phyloP scores from a whole-genome alignment of 2,888 invertebrate species.

The Oscheius myriophilus region DNA sequence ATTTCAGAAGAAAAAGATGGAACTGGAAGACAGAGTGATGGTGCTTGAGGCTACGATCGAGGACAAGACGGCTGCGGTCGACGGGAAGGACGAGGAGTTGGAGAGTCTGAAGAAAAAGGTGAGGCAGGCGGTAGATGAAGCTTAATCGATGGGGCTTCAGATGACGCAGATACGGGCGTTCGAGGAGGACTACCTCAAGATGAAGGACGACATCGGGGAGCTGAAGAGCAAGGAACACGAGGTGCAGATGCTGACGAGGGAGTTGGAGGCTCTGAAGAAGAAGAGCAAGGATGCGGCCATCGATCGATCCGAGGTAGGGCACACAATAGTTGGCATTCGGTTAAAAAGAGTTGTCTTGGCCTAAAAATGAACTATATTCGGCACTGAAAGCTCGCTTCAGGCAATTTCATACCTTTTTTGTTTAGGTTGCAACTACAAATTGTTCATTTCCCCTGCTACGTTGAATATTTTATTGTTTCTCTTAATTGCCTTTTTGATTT shows the following conservation, averaged over 20 bases:
- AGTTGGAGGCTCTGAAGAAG: constrained; percentile 26
- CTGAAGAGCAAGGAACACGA: constrained; percentile 22
- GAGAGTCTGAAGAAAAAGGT: constrained; percentile 15
- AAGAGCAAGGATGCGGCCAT: constrained; percentile 15
- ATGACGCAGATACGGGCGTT: constrained; percentile 21
- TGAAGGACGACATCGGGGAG: constrained; percentile 29
- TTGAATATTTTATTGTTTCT: no score
- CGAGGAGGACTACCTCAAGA: constrained; percentile 23
- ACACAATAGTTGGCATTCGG: no score
- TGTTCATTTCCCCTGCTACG: no score
- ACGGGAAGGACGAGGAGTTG: constrained; percentile 18
- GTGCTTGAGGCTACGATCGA: constrained; percentile 23
- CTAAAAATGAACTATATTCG: no score
- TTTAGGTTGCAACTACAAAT: no score
- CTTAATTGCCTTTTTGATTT: no score
- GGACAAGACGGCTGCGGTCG: not conserved
- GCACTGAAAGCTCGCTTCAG: no score
- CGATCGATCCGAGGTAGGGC: constrained; percentile 17
- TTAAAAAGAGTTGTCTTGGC: no score
- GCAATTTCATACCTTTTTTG: no score
- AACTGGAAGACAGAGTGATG: constrained; percentile 14
- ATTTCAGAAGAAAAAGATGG: constrained; percentile 22
- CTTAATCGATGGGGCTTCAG: not conserved
- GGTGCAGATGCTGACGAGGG: not conserved
- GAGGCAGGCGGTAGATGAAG: not conserved